Evolutionary conservation across 2,113 vertebrate species (phyloP).

Genomic region (Elephantulus edwardii): DNA sequence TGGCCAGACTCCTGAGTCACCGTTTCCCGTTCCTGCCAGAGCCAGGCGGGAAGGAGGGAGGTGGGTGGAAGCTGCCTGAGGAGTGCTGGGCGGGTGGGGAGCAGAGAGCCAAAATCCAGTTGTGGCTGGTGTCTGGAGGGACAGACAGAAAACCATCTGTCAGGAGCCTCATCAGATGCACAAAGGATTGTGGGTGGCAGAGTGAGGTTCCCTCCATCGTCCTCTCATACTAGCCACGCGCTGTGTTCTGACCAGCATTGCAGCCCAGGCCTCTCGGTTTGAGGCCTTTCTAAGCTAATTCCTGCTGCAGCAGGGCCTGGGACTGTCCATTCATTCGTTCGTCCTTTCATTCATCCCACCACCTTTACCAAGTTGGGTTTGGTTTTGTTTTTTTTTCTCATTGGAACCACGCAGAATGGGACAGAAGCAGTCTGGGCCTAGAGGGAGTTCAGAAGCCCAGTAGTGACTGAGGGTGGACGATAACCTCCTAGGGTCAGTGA

Average conservation of each 20-base stretch:
- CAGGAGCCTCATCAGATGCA: neutral
- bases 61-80: neutral
- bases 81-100: neutral
- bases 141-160: conserved; percentile 17
- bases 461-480: neutral
- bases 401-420: neutral
- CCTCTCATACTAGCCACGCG: neutral
- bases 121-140: neutral
- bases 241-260: neutral
- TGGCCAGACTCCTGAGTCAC: conserved; percentile 73
- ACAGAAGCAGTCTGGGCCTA: accelerated
- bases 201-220: no score
- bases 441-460: neutral
- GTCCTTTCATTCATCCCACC: neutral
- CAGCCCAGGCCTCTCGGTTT: neutral
- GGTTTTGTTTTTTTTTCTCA: no score
- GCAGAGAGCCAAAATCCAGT: neutral
- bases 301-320: neutral
- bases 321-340: neutral
- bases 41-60: conserved; percentile 43
- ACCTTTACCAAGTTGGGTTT: neutral
- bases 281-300: neutral
- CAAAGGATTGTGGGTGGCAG: neutral
- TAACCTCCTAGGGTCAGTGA: neutral
- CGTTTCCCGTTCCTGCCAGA: conserved; percentile 58